Evolutionary conservation across 2,113 vertebrate species (phyloP), one percentile per base, ranked within the genome.

Genomic region (Chitala chitala): DNA sequence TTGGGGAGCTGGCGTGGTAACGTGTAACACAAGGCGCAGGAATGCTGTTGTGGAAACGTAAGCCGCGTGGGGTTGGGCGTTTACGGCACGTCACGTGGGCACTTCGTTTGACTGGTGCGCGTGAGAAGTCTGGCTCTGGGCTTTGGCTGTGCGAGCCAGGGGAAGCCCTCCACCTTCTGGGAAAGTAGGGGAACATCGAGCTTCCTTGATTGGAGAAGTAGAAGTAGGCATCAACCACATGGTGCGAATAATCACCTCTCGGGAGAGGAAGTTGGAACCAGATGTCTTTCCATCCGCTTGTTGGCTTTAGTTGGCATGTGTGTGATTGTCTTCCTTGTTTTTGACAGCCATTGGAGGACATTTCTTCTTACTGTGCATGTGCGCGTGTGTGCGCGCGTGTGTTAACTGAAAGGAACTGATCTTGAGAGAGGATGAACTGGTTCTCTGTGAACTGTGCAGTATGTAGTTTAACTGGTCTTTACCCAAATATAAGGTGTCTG

Each of bases 271-370:
- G 81, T 84, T 66, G 38, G 72, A 31, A 79, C 46, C 82, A 84
- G 79, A 83, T 85, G 82, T 80, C 80, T 85, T 78, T 84, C 65
- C 24, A 66, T 84, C 86, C 81, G 80, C 80, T 58, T 77, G 42
- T 59, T 73, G 24, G 22, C 71, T 10, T 76, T 73, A 24, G 0
- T 31, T 55, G 70, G 17, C 12, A 69, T 58, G 1, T 46, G 44
- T 36, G 12, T 64, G 66, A 61, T 22, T 58, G 42, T 68, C 26
- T 59, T 29, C n/a, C 29, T 17, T 61, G 15, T 61, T 31, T 74
- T 4, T 66, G 69, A n/a, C 53, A 40, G 69, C 51, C 3, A 31
- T 20, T 26, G 51, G 58, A 72, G 44, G 4, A 5, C 50, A n/a
- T 7, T 65, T 24, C 24, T 22, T 20, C 10, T 12, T 38, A 22